phyloP scores from a whole-genome alignment of 2,797 vertebrate genomes.

The Danio choprae region DNA sequence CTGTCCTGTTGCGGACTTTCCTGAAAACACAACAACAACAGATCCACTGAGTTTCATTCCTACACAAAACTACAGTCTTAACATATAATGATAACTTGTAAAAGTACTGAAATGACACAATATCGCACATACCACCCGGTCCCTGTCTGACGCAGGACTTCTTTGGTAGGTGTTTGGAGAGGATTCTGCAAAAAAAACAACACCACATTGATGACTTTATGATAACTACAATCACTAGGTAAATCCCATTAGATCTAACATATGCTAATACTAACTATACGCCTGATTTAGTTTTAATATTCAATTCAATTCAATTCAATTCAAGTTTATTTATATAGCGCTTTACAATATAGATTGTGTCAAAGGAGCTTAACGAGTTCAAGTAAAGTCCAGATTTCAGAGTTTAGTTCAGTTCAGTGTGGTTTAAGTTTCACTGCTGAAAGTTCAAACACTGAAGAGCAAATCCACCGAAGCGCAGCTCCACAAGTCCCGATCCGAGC shows the following conservation, averaged over 20 bases:
- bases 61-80: neutral
- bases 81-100: neutral
- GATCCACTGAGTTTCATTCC: neutral
- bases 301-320: no score
- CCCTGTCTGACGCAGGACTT: slow-evolving; percentile 23
- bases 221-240: slow-evolving; percentile 4
- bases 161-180: slow-evolving; percentile 24
- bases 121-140: slow-evolving; percentile 10
- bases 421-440: no score
- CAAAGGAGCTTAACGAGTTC: no score
- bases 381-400: no score
- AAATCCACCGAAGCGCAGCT: no score
- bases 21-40: slow-evolving; percentile 27
- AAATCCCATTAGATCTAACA: neutral
- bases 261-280: no score
- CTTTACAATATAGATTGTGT: no score
- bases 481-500: no score
- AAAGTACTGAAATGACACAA: neutral
- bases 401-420: no score
- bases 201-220: neutral
- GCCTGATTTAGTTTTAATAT: no score
- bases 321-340: no score
- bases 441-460: no score
- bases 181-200: slow-evolving; percentile 20
- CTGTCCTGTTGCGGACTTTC: slow-evolving; percentile 45